These are phyloP conservation scores for Lochmaea crataegi DNA, from an alignment of 2,888 invertebrate genomes.

Conservation along the genomic window DNA sequence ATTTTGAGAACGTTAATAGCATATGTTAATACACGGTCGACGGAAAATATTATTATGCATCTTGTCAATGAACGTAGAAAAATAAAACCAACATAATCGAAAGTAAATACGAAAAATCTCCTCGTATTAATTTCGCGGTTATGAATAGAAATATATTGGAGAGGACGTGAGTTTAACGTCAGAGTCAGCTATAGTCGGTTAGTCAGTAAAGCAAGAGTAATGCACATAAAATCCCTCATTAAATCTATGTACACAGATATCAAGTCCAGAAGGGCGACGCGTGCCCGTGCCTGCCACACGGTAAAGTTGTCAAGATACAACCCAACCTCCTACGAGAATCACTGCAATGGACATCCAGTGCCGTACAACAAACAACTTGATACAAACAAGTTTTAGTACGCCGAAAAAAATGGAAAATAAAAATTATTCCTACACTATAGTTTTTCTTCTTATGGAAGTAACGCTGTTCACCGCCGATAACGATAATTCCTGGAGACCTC, in stretches of 20 bases:
- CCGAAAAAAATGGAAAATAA: background rate
- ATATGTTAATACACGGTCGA: no score
- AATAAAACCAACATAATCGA: background rate
- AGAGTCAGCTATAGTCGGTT: slow-evolving; percentile 18
- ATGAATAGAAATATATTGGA: slow-evolving; percentile 17
- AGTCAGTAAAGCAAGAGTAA: slow-evolving; percentile 66
- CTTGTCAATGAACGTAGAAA: background rate
- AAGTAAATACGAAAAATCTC: slow-evolving; percentile 3
- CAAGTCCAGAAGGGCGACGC: slow-evolving; percentile 59
- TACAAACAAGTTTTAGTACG: background rate
- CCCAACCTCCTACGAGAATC: slow-evolving; percentile 46
- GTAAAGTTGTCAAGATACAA: slow-evolving; percentile 19
- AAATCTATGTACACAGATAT: slow-evolving; percentile 63
- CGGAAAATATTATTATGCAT: no score
- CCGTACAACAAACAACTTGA: slow-evolving; percentile 52
- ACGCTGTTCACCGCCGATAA: no score
- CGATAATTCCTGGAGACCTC: no score
- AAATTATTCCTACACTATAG: no score
- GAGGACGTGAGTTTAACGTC: slow-evolving; percentile 9
- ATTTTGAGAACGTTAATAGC: no score
- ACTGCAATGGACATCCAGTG: slow-evolving; percentile 59
- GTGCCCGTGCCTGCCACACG: slow-evolving; percentile 43
- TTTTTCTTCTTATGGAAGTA: no score
- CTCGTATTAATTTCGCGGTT: background rate
- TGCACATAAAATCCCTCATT: slow-evolving; percentile 66